Evolutionary conservation across 2,888 invertebrate species (phyloP).

Genomic region (Hirudinaria manillensis): DNA sequence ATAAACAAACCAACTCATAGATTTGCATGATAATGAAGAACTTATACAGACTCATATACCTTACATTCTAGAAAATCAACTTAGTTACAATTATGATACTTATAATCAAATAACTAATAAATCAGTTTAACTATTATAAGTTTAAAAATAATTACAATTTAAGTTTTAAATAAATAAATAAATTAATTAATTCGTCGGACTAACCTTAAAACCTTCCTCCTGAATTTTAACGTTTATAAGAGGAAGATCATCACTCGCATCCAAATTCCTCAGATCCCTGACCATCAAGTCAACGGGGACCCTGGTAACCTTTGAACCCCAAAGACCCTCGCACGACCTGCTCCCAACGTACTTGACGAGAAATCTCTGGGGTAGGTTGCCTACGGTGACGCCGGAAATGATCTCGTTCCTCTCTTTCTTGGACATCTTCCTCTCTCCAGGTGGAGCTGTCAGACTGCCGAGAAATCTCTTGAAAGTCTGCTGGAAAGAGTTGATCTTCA

Average conservation of each 20-base stretch:
- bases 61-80: too few relatives aligned
- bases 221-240: conserved; percentile 45
- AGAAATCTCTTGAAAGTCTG: neutral
- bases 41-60: too few relatives aligned
- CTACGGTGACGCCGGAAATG: conserved; percentile 45
- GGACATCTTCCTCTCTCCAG: conserved; percentile 3
- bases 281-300: conserved; percentile 50
- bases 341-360: conserved; percentile 52
- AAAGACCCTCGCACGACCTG: conserved; percentile 46
- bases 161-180: neutral
- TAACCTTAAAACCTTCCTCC: conserved; percentile 29
- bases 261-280: conserved; percentile 43
- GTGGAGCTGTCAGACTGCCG: neutral
- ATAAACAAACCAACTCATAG: too few relatives aligned
- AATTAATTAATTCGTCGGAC: neutral
- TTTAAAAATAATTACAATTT: neutral
- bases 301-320: conserved; percentile 49
- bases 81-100: too few relatives aligned
- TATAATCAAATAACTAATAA: too few relatives aligned
- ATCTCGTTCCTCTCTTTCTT: conserved; percentile 12
- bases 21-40: too few relatives aligned
- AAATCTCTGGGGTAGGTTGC: conserved; percentile 51
- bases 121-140: too few relatives aligned
- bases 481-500: conserved; percentile 5
- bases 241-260: conserved; percentile 47